These are phyloP conservation scores for Puma concolor DNA, from an alignment of 2,113 vertebrate genomes.

Conservation along the genomic window DNA sequence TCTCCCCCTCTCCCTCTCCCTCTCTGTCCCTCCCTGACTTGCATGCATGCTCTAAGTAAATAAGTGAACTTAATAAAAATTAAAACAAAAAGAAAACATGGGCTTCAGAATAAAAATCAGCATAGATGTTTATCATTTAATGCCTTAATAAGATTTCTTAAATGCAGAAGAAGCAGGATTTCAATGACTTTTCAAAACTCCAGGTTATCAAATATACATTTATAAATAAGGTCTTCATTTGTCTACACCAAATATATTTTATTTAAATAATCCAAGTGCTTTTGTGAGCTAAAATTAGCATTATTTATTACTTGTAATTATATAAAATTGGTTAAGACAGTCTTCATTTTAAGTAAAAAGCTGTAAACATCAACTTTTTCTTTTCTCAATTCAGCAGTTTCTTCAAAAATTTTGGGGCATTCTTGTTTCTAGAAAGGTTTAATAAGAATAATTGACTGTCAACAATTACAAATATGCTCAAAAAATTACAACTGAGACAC, in stretches of 20 bases:
- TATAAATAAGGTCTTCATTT: not conserved
- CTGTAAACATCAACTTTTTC: not conserved
- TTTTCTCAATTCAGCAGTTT: constrained; percentile 37
- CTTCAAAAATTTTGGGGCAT: not conserved
- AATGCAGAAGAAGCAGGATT: not conserved
- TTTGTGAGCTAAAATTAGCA: not conserved
- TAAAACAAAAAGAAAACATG: too few species aligned
- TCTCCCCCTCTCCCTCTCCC: too few species aligned
- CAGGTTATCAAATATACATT: not conserved
- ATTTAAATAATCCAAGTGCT: not conserved
- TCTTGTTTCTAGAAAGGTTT: constrained; percentile 41
- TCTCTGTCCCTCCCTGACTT: too few species aligned
- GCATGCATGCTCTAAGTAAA: too few species aligned
- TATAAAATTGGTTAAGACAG: not conserved
- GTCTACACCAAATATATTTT: not conserved
- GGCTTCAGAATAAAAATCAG: constrained; percentile 22
- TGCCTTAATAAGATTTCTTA: constrained; percentile 19
- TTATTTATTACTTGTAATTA: constrained; percentile 14
- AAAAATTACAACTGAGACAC: constrained; percentile 38
- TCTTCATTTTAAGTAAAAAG: constrained; percentile 58
- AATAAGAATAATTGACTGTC: not conserved
- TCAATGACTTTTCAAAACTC: constrained; percentile 17
- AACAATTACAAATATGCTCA: constrained; percentile 28
- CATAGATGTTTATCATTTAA: not conserved
- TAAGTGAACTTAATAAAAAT: too few species aligned